Percentiles rank a stretch among this genome's conserved stretches.
Evolutionary conservation across 2,113 vertebrate species (phyloP).

Genomic region (Macaca fascicularis): T2T-MFA8v1.1 NC_088386.1:120210001-120210500

Average conservation of each 20-base stretch:
- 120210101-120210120: neutral
- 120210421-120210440: neutral
- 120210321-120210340: neutral
- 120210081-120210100: neutral
- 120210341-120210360: neutral
- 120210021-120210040: neutral
- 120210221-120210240: neutral
- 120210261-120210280: neutral
- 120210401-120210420: neutral
- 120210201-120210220: too few relatives aligned
- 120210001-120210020: neutral
- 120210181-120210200: neutral
- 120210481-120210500: neutral
- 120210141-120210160: neutral
- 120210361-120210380: neutral
- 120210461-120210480: neutral
- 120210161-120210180: neutral
- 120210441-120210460: fast-evolving
- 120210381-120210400: too few relatives aligned
- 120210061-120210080: neutral
- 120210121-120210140: neutral
- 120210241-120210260: neutral
- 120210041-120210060: neutral
- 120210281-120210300: neutral
- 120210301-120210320: neutral